Conservation (phyloP, 2,888 invertebrate genomes). For the Lomographa bimaculata region DNA sequence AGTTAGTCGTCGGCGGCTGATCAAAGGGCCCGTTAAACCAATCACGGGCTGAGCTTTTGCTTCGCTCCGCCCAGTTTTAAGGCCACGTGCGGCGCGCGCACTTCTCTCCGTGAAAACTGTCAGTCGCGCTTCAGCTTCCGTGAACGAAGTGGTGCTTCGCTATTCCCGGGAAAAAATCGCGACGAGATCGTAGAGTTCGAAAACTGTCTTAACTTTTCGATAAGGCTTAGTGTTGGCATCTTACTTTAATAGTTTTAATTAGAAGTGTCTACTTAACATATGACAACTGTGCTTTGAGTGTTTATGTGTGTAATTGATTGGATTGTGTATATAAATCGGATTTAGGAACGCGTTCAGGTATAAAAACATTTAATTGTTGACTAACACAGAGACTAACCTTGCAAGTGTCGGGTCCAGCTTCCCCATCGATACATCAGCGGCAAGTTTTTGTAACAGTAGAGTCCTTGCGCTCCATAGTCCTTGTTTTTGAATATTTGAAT, state of each 20-base stretch:
- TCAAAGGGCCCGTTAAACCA: slow-evolving; percentile 70
- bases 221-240: slow-evolving; percentile 14
- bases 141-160: slow-evolving; percentile 34
- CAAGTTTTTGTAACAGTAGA: slow-evolving; percentile 57
- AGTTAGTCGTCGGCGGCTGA: slow-evolving; percentile 79
- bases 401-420: slow-evolving; percentile 25
- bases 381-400: slow-evolving; percentile 39
- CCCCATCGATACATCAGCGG: slow-evolving; percentile 55
- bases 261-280: slow-evolving; percentile 29
- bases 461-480: no score
- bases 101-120: slow-evolving; percentile 50
- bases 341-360: slow-evolving; percentile 35
- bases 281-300: slow-evolving; percentile 30
- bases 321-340: slow-evolving; percentile 46
- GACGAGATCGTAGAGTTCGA: slow-evolving; percentile 46
- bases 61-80: slow-evolving; percentile 60
- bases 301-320: slow-evolving; percentile 36
- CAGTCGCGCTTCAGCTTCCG: slow-evolving; percentile 59
- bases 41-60: slow-evolving; percentile 48
- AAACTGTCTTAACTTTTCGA: slow-evolving; percentile 37
- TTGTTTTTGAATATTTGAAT: slow-evolving; percentile 65
- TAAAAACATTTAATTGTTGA: slow-evolving; percentile 40
- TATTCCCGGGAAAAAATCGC: slow-evolving; percentile 34
- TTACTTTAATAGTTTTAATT: slow-evolving; percentile 24
- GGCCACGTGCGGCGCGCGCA: slow-evolving; percentile 81